Conservation (phyloP, 2,797 vertebrate genomes). For the Lepus oiostolus region DNA sequence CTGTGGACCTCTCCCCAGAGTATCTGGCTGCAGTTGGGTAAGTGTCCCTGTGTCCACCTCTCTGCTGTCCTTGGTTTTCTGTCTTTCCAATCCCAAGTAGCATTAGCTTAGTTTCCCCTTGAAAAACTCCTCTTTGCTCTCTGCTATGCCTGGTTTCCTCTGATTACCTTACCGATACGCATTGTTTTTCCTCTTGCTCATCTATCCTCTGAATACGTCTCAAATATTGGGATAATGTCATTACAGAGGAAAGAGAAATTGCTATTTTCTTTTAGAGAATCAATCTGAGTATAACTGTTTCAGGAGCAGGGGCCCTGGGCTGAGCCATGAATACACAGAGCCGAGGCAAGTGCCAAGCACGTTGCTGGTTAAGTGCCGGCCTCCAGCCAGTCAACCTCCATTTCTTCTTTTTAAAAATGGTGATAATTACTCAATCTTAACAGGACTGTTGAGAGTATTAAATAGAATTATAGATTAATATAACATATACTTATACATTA, state of each 20-base stretch:
- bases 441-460: neutral
- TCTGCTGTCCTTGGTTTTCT: neutral
- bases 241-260: neutral
- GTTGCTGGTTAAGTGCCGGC: neutral
- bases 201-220: neutral
- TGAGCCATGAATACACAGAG: no score
- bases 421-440: constrained; percentile 11
- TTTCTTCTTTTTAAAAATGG: neutral
- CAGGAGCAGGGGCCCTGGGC: neutral
- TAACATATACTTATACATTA: neutral
- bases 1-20: neutral
- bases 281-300: neutral
- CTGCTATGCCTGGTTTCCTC: neutral
- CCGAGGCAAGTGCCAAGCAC: neutral
- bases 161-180: neutral
- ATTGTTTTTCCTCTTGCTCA: neutral
- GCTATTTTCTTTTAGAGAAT: neutral
- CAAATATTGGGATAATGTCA: neutral
- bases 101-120: neutral
- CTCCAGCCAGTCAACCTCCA: neutral
- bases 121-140: neutral
- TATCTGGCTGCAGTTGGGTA: neutral
- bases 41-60: neutral
- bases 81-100: neutral
- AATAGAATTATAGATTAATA: neutral